These are phyloP conservation scores for Lindbergichthys nudifrons DNA, from an alignment of 2,797 vertebrate species.

Conservation along the genomic window DNA sequence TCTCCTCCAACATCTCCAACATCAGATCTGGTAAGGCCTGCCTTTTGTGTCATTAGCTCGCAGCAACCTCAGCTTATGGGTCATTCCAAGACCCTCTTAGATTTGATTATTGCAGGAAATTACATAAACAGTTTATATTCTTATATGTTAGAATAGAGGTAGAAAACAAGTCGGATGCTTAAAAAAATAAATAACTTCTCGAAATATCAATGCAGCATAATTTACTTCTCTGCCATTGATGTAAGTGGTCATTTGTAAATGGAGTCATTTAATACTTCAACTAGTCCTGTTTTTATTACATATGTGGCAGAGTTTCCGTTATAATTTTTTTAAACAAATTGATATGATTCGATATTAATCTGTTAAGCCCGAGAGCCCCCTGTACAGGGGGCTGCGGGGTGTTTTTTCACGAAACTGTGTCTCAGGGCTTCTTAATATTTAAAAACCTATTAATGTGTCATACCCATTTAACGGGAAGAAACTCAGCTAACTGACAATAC, in stretches of 20 bases:
- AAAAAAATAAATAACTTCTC: neutral
- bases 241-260: neutral
- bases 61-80: neutral
- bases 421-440: too few species aligned
- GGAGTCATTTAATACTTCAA: neutral
- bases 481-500: too few species aligned
- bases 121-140: neutral
- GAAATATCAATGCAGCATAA: neutral
- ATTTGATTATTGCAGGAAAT: neutral
- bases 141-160: neutral
- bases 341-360: too few species aligned
- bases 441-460: too few species aligned
- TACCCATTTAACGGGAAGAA: too few species aligned
- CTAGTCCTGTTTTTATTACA: neutral
- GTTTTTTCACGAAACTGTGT: too few species aligned
- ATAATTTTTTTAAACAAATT: too few species aligned
- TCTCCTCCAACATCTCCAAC: constrained; percentile 42
- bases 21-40: constrained; percentile 65
- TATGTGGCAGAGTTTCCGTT: neutral
- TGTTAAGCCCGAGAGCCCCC: too few species aligned
- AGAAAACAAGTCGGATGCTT: neutral
- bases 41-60: neutral
- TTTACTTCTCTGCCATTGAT: neutral
- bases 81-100: neutral
- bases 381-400: too few species aligned